A percentile compares a stretch with the other conserved stretches of the same genome.
Conservation (phyloP, 2,888 invertebrate species). For the Alloscopus bannaensis region DNA sequence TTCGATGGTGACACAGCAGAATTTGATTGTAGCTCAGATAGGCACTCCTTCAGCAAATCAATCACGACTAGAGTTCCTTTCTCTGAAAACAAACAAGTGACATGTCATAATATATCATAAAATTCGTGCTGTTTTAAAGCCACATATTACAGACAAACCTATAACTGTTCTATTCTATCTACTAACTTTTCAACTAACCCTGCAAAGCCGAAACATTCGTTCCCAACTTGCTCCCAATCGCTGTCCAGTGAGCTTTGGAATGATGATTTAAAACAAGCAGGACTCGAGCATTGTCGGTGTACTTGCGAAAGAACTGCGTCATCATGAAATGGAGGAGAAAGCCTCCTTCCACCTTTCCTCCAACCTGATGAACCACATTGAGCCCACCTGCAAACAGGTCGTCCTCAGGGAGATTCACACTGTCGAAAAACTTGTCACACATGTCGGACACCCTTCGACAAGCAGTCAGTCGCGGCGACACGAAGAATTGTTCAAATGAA, state of each 20-base stretch:
- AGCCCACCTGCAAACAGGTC: slow-evolving; percentile 19
- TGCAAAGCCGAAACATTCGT: slow-evolving; percentile 23
- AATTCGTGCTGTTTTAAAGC: no score
- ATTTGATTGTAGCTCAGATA: not conserved
- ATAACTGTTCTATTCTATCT: no score
- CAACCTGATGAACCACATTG: slow-evolving; percentile 47
- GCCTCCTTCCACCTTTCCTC: slow-evolving; percentile 42
- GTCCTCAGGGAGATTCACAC: slow-evolving; percentile 33
- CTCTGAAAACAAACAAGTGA: slow-evolving; percentile 29
- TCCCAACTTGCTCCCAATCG: slow-evolving; percentile 39
- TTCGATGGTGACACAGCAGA: not conserved
- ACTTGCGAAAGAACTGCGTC: slow-evolving; percentile 32
- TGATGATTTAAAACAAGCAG: slow-evolving; percentile 46
- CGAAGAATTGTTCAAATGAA: no score
- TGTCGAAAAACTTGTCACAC: slow-evolving; percentile 52
- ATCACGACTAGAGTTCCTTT: slow-evolving; percentile 27
- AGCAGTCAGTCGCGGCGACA: no score
- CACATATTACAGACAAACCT: no score
- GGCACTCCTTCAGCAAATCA: slow-evolving; percentile 37
- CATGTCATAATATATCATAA: slow-evolving; percentile 5
- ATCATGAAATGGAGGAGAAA: slow-evolving; percentile 39
- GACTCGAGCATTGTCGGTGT: slow-evolving; percentile 3
- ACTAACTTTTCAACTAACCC: no score
- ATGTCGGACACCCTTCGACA: no score
- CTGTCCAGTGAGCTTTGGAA: slow-evolving; percentile 39